These are phyloP conservation scores for Syndactyla subalaris DNA, from an alignment of 2,797 vertebrate genomes.

Conservation along the genomic window DNA sequence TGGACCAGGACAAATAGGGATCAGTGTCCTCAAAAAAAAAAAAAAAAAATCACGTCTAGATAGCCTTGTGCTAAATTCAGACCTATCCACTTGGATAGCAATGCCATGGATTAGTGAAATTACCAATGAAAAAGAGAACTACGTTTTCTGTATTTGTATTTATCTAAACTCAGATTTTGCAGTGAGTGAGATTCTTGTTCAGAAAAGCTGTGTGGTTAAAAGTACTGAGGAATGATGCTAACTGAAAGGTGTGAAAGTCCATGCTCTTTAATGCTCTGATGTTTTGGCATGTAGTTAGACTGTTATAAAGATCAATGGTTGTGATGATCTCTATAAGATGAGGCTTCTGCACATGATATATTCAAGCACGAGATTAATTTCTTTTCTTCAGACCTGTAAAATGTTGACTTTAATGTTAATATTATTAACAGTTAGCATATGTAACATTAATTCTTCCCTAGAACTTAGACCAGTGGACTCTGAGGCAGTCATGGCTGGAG, in stretches of 20 bases:
- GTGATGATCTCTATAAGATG: neutral
- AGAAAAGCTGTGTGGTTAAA: neutral
- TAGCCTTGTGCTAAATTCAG: neutral
- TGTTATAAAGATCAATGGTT: neutral
- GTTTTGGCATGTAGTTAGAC: neutral
- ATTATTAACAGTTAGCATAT: neutral
- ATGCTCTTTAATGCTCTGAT: neutral
- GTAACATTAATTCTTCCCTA: slow-evolving; percentile 25
- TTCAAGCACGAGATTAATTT: neutral
- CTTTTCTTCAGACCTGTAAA: neutral
- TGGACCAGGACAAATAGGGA: neutral
- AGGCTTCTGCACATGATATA: neutral
- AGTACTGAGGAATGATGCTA: neutral
- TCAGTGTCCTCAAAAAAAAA: neutral
- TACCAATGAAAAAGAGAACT: neutral
- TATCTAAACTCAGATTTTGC: neutral
- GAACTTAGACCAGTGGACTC: slow-evolving; percentile 82
- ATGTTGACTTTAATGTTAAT: neutral
- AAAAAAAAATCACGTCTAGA: neutral
- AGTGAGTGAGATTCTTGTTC: neutral
- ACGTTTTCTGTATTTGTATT: neutral
- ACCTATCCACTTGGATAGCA: neutral
- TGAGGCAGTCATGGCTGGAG: slow-evolving; percentile 80
- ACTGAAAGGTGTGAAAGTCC: neutral
- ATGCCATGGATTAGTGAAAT: neutral